A percentile compares a stretch with the other conserved stretches of the same genome.
Evolutionary conservation across 1,140 invertebrate genomes (phyloP).

Genomic region (Aricia agestis): DNA sequence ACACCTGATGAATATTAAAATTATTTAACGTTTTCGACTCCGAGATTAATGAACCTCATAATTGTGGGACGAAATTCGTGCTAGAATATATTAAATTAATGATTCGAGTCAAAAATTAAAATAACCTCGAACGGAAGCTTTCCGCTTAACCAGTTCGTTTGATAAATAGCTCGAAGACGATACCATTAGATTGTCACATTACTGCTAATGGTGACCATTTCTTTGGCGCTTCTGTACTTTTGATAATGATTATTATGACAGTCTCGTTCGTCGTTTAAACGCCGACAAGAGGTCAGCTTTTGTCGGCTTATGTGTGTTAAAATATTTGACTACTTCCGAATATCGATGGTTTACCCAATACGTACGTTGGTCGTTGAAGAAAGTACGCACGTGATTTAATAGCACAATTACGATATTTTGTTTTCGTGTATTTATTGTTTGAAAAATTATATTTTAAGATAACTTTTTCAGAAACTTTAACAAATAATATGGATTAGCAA

Average conservation of each 20-base stretch:
- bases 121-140: conserved; percentile 8
- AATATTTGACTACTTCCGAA: too few species aligned
- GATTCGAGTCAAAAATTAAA: not conserved
- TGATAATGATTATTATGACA: not conserved
- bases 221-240: conserved; percentile 4
- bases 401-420: too few species aligned
- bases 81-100: conserved; percentile 2
- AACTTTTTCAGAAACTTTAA: too few species aligned
- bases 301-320: not conserved
- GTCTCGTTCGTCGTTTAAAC: conserved; percentile 8
- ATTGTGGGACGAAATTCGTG: not conserved
- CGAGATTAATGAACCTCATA: conserved; percentile 13
- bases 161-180: not conserved
- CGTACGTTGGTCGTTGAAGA: too few species aligned
- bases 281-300: conserved; percentile 36
- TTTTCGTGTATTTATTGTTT: too few species aligned
- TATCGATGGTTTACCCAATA: too few species aligned
- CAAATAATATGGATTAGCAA: too few species aligned
- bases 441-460: too few species aligned
- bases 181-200: conserved; percentile 3
- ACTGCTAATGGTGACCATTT: not conserved
- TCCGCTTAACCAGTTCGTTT: conserved; percentile 10
- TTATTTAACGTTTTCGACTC: not conserved
- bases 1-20: conserved; percentile 1
- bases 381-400: too few species aligned